Base-by-base conservation (phyloP, 1,140 invertebrate species). In the Papilio polytes region DNA sequence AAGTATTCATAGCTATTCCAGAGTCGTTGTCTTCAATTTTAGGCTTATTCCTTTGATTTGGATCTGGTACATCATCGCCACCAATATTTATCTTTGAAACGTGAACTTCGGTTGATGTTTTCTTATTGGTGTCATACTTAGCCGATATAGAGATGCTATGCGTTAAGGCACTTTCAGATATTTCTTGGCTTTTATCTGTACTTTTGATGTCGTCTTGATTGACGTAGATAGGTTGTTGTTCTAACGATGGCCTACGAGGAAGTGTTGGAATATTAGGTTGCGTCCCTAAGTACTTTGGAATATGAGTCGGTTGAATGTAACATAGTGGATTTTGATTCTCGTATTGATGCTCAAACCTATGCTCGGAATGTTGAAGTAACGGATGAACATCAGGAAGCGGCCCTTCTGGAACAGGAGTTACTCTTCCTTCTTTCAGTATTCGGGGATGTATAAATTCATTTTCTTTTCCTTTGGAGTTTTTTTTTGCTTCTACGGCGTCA, bases 281-380 rank as follows among this genome's bases (percentile, higher is more conserved):
- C 79, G 95, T 95, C 51, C 96, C 96, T 81, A 97, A 93, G 88
- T 97, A 96, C 84, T 97, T 96, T 36, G 96, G 96, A 82, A 96
- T 95, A 85, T 97, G 96, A 2, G 96, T 96, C 20, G 96, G 96
- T 85, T 97, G 96, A 31, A 97, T 94, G 74, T 96, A 96, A 84
- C 96, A 96, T 51, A 97, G 95, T 12, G 96, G 94, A 83, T 95
- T 95, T 70, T 96, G 96, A 82, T 96, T 95, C 87, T 95, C 93
- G 85, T 96, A 95, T 80, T 96, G 95, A 73, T 95, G 96, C 85
- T 98, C 97, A 86, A 96, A 97, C 83, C 97, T 96, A 86, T 97
- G 97, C 85, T 97, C 97, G 0, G 97, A 97, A 92, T 98, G 97
- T 89, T 97, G 97, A 6, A 97, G 87, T 26, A 97, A 91, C 15